Conservation (phyloP, 2,888 invertebrate genomes). For the Chrysina gloriosa region DNA sequence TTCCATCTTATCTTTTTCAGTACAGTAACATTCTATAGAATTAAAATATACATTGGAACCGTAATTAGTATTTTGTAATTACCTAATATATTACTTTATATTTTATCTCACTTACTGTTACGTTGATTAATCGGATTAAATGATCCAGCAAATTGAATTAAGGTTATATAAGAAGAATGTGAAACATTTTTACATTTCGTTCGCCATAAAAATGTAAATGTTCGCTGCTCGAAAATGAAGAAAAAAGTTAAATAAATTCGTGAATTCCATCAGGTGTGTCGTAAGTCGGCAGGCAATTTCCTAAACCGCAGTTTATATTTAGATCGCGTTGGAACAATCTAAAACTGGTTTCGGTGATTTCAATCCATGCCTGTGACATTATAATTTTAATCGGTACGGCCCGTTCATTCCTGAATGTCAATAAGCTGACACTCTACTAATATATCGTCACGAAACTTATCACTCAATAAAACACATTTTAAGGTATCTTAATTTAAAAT, state of each 20-base stretch:
- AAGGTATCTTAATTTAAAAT: not conserved
- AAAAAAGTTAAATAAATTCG: not conserved
- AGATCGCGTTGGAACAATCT: not conserved
- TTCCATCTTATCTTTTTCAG: no score
- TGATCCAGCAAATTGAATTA: not conserved
- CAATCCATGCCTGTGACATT: conserved; percentile 20
- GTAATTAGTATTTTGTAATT: no score
- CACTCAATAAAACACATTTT: not conserved
- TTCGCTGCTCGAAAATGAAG: not conserved
- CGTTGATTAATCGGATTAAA: no score
- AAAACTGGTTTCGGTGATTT: conserved; percentile 22
- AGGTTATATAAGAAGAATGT: not conserved
- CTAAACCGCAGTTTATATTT: conserved; percentile 6
- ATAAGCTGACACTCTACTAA: conserved; percentile 20
- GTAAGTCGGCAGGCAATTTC: not conserved
- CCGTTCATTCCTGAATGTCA: conserved; percentile 25
- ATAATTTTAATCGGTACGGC: conserved; percentile 27
- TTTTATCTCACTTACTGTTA: no score
- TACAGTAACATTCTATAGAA: no score
- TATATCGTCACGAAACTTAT: not conserved
- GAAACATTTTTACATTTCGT: conserved; percentile 1
- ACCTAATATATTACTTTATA: no score
- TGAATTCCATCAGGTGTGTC: conserved; percentile 9
- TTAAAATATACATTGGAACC: no score
- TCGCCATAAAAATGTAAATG: conserved; percentile 11